Percentiles rank a stretch among this genome's conserved stretches.
phyloP scores from a whole-genome alignment of 2,888 invertebrate genomes.

The Scaptodrosophila latifasciaeformis region DNA sequence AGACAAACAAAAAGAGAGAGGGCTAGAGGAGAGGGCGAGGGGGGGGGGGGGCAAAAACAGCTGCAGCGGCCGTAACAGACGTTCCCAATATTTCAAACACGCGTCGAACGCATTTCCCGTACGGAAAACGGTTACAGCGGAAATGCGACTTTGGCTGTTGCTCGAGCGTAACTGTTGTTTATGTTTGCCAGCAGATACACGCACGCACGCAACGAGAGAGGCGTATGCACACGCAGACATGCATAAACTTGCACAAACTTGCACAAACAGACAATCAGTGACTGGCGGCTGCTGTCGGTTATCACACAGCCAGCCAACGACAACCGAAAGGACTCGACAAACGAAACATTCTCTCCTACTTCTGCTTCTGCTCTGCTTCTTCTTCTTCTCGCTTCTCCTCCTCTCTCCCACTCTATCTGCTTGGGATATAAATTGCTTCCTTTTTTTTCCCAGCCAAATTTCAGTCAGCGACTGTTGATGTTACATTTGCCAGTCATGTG shows the following conservation, averaged over 20 bases:
- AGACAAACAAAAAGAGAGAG: too few species aligned
- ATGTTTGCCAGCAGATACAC: conserved; percentile 43
- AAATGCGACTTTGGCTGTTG: conserved; percentile 65
- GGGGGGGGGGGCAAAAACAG: conserved; percentile 36
- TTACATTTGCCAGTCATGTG: too few species aligned
- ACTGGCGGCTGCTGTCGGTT: conserved; percentile 21
- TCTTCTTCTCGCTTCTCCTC: too few species aligned
- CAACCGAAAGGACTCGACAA: too few species aligned
- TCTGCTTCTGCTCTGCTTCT: too few species aligned
- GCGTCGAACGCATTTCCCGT: conserved; percentile 67
- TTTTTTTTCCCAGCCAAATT: too few species aligned
- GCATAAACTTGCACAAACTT: conserved; percentile 23
- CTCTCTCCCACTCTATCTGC: too few species aligned
- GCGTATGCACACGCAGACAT: conserved; percentile 5
- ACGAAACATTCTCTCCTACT: too few species aligned
- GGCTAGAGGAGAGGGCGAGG: neutral
- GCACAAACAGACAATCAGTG: neutral
- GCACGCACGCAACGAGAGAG: neutral
- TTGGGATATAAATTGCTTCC: too few species aligned
- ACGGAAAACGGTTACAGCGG: conserved; percentile 64
- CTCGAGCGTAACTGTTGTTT: conserved; percentile 65
- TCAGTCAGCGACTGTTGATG: too few species aligned
- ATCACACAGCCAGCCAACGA: conserved; percentile 25
- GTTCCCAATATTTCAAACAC: conserved; percentile 67
- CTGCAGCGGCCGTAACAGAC: conserved; percentile 29